A percentile compares a stretch with the other conserved stretches of the same genome.
Evolutionary conservation across 2,888 invertebrate genomes (phyloP).

Genomic region (Nymphalis urticae): DNA sequence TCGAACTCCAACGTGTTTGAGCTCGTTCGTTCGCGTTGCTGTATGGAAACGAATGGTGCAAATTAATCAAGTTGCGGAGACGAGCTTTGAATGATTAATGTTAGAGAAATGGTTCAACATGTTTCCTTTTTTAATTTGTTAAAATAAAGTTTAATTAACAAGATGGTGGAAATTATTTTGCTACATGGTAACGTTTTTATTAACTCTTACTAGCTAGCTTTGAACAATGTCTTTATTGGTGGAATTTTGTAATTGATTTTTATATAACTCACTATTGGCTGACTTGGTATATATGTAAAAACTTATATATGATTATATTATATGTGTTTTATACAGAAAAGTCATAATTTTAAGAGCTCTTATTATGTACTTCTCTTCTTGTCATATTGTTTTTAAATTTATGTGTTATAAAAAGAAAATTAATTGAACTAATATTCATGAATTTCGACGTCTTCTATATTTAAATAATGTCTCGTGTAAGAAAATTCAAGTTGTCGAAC

Average conservation of each 20-base stretch:
- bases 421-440: constrained; percentile 4
- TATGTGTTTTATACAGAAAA: too few relatives aligned
- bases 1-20: constrained; percentile 3
- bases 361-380: too few relatives aligned
- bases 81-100: constrained; percentile 7
- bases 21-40: constrained; percentile 7
- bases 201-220: too few relatives aligned
- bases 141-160: not conserved
- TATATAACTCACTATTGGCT: too few relatives aligned
- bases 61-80: constrained; percentile 18
- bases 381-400: too few relatives aligned
- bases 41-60: constrained; percentile 17
- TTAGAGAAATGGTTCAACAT: not conserved
- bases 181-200: too few relatives aligned
- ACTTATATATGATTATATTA: too few relatives aligned
- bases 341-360: too few relatives aligned
- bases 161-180: too few relatives aligned
- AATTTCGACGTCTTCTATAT: not conserved
- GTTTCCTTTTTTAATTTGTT: not conserved
- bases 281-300: too few relatives aligned
- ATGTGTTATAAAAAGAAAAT: not conserved
- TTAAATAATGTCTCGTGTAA: constrained; percentile 1
- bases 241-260: too few relatives aligned
- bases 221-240: too few relatives aligned
- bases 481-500: not conserved